Percentiles rank a stretch among this genome's conserved stretches.
phyloP scores from a whole-genome alignment of 2,888 invertebrate genomes.

The Drosophila testacea region DNA sequence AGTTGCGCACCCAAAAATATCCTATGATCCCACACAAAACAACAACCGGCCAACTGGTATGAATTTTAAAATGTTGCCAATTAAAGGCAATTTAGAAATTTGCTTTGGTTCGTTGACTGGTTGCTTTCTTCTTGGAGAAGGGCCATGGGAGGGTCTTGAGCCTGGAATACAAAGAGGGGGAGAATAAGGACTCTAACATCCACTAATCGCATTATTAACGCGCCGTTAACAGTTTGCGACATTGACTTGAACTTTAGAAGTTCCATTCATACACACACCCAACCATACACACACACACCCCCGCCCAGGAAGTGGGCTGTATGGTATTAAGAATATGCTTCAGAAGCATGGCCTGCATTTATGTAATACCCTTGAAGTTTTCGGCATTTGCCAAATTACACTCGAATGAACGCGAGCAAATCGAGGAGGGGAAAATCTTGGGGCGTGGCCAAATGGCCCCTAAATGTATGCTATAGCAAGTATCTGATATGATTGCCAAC shows the following conservation, averaged over 20 bases:
- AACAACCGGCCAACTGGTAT: slow-evolving; percentile 15
- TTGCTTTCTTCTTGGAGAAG: neutral
- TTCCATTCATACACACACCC: slow-evolving; percentile 33
- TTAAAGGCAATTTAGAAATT: slow-evolving; percentile 70
- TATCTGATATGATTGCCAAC: slow-evolving; percentile 28
- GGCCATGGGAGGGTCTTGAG: neutral
- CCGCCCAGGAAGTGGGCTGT: neutral
- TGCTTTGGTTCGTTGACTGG: slow-evolving; percentile 38
- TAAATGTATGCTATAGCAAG: slow-evolving; percentile 34
- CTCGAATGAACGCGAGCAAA: slow-evolving; percentile 42
- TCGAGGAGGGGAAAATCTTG: neutral
- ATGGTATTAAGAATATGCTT: slow-evolving; percentile 60
- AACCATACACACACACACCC: neutral
- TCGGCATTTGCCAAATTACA: slow-evolving; percentile 42
- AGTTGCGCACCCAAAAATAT: slow-evolving; percentile 23
- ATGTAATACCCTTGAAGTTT: slow-evolving; percentile 61
- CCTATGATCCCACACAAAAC: neutral
- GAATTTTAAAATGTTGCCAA: slow-evolving; percentile 54
- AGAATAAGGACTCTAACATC: slow-evolving; percentile 41
- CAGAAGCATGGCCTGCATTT: slow-evolving; percentile 54
- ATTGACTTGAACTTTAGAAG: slow-evolving; percentile 67
- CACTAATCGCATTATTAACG: slow-evolving; percentile 76
- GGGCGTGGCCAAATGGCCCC: slow-evolving; percentile 23
- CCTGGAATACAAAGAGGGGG: too few relatives aligned
- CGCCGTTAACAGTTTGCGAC: slow-evolving; percentile 73